phyloP scores from a whole-genome alignment of 2,888 invertebrate genomes.

The Neuroscelio doddi region DNA sequence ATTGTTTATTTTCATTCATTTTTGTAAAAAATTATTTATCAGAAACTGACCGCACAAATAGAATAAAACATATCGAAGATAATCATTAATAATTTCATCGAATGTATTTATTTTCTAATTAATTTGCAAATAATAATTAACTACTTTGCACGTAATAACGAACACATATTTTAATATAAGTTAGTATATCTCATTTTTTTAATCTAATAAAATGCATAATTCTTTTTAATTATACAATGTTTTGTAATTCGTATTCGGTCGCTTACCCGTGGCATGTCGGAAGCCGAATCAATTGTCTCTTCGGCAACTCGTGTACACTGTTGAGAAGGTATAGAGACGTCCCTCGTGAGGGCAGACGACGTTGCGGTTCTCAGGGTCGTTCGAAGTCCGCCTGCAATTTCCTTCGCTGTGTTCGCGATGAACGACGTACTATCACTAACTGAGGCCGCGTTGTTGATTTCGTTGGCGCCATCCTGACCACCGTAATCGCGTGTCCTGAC shows the following conservation, averaged over 20 bases:
- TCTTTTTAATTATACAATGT: background rate
- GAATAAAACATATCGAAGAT: too few species aligned
- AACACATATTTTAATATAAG: too few species aligned
- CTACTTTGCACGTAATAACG: too few species aligned
- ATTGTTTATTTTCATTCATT: too few species aligned
- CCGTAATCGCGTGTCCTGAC: slow-evolving; percentile 60
- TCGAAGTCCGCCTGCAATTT: slow-evolving; percentile 42
- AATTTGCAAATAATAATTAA: too few species aligned
- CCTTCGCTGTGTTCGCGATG: slow-evolving; percentile 56
- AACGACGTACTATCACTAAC: slow-evolving; percentile 61
- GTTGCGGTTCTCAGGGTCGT: slow-evolving; percentile 57
- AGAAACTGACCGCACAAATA: too few species aligned
- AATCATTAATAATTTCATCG: too few species aligned
- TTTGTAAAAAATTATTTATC: too few species aligned
- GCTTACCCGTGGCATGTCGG: slow-evolving; percentile 55
- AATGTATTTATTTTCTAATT: too few species aligned
- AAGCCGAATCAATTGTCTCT: background rate
- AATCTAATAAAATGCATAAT: too few species aligned
- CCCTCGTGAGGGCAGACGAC: slow-evolving; percentile 50
- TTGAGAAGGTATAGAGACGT: slow-evolving; percentile 8
- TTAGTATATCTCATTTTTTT: too few species aligned
- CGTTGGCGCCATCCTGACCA: slow-evolving; percentile 48
- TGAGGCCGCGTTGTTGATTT: slow-evolving; percentile 46
- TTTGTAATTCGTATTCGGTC: background rate
- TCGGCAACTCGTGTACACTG: background rate